Evolutionary conservation across 2,888 invertebrate species (phyloP), one percentile per base, ranked within the genome.

Genomic region (Electrophaes corylata): DNA sequence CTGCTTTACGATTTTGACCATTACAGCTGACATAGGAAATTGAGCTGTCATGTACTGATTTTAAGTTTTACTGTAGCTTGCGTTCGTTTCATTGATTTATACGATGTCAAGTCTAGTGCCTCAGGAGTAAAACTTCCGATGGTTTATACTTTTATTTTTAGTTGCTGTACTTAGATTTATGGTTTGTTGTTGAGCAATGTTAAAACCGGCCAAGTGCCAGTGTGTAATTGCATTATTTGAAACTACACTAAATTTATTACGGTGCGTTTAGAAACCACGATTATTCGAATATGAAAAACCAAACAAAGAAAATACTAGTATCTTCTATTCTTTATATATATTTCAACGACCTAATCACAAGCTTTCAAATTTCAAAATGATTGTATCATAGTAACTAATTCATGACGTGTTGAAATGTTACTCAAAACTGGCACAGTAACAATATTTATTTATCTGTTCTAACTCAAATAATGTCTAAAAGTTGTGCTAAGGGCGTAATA

Each of bases 121-220:
- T 31, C 4, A 6, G 29, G 14, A 40, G 40, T 49, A 31, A 40
- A 49, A 39, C n/a, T 11, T 49, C 29, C 12, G 19, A 40, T n/a
- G 23, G 37, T 66, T 71, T 33, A 12, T 18, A 41, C 73, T 49
- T 31, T 49, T 40, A 49, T 51, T 51, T 50, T 51, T 50, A 29
- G 29, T 40, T 23, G 8, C 33, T 46, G 37, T 11, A 46, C 50
- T 54, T 41, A 74, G 85, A 88, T 89, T 89, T 90, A 91, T 88
- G 72, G 63, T 49, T 66, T 59, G 56, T 62, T 72, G 72, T 78
- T 78, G 71, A 69, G 76, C 72, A 82, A 81, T 52, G 45, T 53
- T 57, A 59, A 58, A 60, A 57, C 58, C 49, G 50, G 60, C 46
- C 66, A 64, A 63, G 57, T 61, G 52, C 50, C 44, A 54, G 64